Conservation (phyloP, 2,113 vertebrate species). For the Acrocephalus arundinaceus region DNA sequence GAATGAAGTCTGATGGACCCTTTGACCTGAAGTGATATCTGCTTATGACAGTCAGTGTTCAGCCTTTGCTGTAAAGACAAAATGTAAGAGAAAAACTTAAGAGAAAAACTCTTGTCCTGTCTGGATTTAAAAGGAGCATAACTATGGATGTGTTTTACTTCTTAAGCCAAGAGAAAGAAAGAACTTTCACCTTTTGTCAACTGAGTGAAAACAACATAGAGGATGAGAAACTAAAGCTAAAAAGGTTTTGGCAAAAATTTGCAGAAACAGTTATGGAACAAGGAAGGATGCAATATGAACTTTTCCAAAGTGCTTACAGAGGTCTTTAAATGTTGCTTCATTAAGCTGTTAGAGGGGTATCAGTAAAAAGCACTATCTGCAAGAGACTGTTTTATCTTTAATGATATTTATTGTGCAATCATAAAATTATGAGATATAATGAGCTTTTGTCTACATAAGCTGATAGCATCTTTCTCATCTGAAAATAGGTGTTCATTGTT, state of each 20-base stretch:
- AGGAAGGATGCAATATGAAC: not conserved
- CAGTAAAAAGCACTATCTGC: not conserved
- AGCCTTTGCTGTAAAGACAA: not conserved
- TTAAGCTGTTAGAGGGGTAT: not conserved
- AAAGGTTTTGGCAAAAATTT: not conserved
- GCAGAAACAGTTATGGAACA: not conserved
- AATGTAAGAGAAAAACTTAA: not conserved
- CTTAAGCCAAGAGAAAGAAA: not conserved
- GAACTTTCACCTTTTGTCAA: not conserved
- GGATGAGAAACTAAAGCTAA: not conserved
- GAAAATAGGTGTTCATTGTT: conserved; percentile 50
- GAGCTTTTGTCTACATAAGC: not conserved
- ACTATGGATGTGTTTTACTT: not conserved
- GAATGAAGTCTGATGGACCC: not conserved
- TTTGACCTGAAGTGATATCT: not conserved
- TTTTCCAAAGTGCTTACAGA: not conserved
- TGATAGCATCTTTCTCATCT: conserved; percentile 52
- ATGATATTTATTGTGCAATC: conserved; percentile 7
- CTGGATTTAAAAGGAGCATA: not conserved
- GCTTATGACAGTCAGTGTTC: not conserved
- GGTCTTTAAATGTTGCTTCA: not conserved
- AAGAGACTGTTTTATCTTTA: not conserved
- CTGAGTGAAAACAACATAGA: not conserved
- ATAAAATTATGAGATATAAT: not conserved
- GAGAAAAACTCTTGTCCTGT: not conserved